These are phyloP conservation scores for Ailuropoda melanoleuca DNA, from an alignment of 2,113 vertebrate species.

Conservation along the genomic window DNA sequence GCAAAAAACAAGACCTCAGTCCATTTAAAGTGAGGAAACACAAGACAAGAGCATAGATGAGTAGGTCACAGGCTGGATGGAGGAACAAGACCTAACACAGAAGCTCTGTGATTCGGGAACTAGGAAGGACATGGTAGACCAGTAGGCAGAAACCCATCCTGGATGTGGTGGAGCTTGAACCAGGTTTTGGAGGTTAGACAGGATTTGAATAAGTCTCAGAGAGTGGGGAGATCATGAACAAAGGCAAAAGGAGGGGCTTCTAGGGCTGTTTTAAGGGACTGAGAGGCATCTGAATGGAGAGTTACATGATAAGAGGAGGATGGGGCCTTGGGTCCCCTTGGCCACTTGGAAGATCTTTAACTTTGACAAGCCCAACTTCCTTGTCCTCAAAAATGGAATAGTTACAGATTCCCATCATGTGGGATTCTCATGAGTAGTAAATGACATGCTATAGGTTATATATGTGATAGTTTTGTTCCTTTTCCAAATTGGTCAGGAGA, in stretches of 20 bases:
- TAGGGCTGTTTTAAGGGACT: background rate
- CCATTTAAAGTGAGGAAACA: background rate
- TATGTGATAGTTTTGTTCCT: background rate
- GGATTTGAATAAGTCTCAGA: background rate
- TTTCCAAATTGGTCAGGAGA: background rate
- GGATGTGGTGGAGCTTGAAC: background rate
- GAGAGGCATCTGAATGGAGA: background rate
- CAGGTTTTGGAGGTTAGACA: background rate
- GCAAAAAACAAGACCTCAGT: background rate
- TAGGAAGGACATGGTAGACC: background rate
- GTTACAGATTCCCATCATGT: background rate
- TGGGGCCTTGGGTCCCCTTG: background rate
- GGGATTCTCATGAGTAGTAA: background rate
- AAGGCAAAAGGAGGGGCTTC: background rate
- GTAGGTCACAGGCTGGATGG: background rate
- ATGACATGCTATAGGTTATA: background rate
- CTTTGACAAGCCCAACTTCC: background rate
- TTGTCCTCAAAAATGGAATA: slow-evolving; percentile 2
- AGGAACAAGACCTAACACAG: background rate
- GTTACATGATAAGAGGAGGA: background rate
- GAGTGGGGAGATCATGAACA: background rate
- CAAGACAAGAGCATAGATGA: background rate
- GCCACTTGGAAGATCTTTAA: background rate
- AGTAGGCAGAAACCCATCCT: background rate
- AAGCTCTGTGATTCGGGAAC: background rate